Conservation (phyloP, 2,888 invertebrate genomes). For the Callyntrura guangdongensis region DNA sequence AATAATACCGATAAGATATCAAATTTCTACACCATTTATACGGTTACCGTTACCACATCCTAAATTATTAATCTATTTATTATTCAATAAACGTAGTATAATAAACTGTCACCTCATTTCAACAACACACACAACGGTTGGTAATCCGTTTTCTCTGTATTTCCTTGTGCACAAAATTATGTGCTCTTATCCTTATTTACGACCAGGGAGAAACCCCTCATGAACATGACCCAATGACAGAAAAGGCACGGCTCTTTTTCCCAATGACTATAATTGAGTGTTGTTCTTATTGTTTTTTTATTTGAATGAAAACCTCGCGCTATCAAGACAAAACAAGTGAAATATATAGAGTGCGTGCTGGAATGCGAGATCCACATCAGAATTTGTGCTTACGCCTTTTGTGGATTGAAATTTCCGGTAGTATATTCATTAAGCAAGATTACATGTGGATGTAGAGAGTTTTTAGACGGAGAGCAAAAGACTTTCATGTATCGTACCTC, state of each 20-base stretch:
- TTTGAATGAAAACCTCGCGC: constrained; percentile 14
- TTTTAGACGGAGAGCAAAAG: background rate
- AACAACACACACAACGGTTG: constrained; percentile 19
- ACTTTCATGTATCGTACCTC: constrained; percentile 39
- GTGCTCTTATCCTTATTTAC: background rate
- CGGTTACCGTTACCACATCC: constrained; percentile 8
- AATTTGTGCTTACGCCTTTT: constrained; percentile 71
- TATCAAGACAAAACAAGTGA: constrained; percentile 33
- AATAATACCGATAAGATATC: constrained; percentile 8
- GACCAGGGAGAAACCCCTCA: background rate
- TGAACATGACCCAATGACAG: constrained; percentile 18
- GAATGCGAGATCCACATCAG: constrained; percentile 64
- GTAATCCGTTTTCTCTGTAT: background rate
- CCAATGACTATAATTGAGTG: background rate
- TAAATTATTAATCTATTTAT: constrained; percentile 65
- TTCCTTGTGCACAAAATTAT: background rate
- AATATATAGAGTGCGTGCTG: constrained; percentile 62
- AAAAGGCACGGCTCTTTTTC: constrained; percentile 21
- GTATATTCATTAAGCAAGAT: constrained; percentile 75
- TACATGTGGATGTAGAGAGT: constrained; percentile 32
- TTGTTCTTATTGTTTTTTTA: background rate
- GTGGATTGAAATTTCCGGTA: constrained; percentile 77
- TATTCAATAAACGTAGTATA: constrained; percentile 63
- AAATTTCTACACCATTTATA: constrained; percentile 32
- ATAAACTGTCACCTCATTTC: constrained; percentile 49